Evolutionary conservation across 2,888 invertebrate genomes (phyloP), one percentile per base, ranked within the genome.

Genomic region (Lasioglossum oenotherae): DNA sequence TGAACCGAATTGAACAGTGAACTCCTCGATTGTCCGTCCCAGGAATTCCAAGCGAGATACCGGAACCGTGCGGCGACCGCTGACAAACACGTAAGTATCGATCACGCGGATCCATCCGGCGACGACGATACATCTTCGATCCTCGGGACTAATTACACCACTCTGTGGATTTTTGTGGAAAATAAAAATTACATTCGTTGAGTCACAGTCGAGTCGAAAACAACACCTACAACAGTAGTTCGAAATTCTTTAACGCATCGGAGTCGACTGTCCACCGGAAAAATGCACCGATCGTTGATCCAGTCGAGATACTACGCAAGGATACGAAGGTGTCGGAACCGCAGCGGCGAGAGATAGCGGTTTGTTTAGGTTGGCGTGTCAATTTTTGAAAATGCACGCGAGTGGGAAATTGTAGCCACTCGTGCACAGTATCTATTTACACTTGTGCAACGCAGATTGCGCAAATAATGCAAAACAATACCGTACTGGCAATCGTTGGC

Each of bases 401-500:
- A 60, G 27, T 46, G 3, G 23, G 53, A 23, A 49, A 31, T 41
- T 12, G 38, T 64, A 57, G 2, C 16, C 38, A 27, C 41, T 53
- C 73, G n/a, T 27, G 16, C 5, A 27, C 53, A 23, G 49, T 38
- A 80, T 80, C 60, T 74, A 31, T 81, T 85, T 78, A 80, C 78
- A 79, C 74, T 89, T 81, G 81, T 80, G 41, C 49, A 41, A 74
- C 23, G 3, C 12, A 14, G 10, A 35, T 81, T 82, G 75, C 82
- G 85, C 49, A 81, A 86, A 81, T 78, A 90, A 72, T 71, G 74
- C 69, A 76, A 74, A 83, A 83, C 72, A 80, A 80, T 74, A 67
- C 23, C n/a, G 57, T 8, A 23, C 2, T 3, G 2, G 53, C n/a
- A 31, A 80, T 57, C 60, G 27, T 53, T 16, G 78, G 64, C 23